Evolutionary conservation across 2,888 invertebrate genomes (phyloP).

Genomic region (Pristionchus arcanus): DNA sequence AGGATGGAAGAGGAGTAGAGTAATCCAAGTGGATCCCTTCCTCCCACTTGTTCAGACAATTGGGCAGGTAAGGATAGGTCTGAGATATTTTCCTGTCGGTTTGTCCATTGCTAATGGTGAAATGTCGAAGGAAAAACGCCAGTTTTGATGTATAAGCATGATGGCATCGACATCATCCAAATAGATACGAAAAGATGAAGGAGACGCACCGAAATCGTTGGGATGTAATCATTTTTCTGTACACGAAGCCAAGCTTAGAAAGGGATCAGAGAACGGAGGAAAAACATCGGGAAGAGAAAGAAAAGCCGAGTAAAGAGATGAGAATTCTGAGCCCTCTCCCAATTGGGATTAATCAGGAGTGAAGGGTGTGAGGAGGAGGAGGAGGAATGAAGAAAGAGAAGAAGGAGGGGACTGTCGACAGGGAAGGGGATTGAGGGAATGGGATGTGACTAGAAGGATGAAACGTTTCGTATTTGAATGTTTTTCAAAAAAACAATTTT

Average conservation of each 20-base stretch:
- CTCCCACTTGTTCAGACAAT: too few relatives aligned
- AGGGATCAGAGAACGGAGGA: slow-evolving; percentile 33
- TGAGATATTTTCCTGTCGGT: too few relatives aligned
- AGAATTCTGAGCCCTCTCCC: slow-evolving; percentile 32
- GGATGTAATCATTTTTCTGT: background rate
- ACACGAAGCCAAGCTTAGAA: slow-evolving; percentile 16
- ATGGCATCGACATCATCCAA: background rate
- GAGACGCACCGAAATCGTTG: background rate
- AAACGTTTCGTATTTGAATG: background rate
- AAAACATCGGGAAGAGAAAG: slow-evolving; percentile 44
- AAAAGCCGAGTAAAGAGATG: background rate
- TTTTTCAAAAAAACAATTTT: too few relatives aligned
- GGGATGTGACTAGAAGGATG: background rate
- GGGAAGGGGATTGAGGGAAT: too few relatives aligned
- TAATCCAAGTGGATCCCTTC: too few relatives aligned
- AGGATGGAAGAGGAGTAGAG: too few relatives aligned
- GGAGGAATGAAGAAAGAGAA: background rate
- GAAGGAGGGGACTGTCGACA: background rate
- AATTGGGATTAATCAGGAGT: slow-evolving; percentile 38
- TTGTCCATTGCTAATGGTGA: too few relatives aligned
- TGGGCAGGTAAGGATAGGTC: too few relatives aligned
- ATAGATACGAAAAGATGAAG: background rate
- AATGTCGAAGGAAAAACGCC: too few relatives aligned
- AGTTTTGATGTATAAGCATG: too few relatives aligned
- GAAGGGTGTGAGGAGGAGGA: slow-evolving; percentile 18